Evolutionary conservation across 2,113 vertebrate species (phyloP).

Genomic region (Corynorhinus townsendii): DNA sequence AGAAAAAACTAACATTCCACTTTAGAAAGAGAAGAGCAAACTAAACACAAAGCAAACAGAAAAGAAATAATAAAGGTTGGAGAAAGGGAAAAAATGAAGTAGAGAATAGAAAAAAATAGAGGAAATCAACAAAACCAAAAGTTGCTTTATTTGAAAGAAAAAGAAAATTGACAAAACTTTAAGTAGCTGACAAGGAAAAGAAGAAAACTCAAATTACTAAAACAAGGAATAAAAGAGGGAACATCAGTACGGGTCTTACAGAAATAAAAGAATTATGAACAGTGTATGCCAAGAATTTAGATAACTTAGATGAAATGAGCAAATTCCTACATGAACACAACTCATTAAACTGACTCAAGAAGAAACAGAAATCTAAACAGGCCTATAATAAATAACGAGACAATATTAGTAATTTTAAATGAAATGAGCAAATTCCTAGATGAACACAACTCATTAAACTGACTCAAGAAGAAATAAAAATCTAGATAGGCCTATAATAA

Average conservation of each 20-base stretch:
- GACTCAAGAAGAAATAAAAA: background rate
- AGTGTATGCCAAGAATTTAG: too few relatives aligned
- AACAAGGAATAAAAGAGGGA: too few relatives aligned
- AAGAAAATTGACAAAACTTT: background rate
- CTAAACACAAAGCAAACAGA: background rate
- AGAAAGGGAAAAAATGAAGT: background rate
- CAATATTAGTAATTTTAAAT: background rate
- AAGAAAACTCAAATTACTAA: too few relatives aligned
- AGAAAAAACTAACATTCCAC: background rate
- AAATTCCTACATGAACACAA: background rate
- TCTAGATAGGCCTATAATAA: background rate
- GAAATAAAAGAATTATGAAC: too few relatives aligned
- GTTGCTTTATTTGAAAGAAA: background rate
- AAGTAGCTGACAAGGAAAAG: background rate
- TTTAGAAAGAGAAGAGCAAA: background rate
- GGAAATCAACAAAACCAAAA: background rate
- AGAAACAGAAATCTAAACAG: background rate
- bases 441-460: background rate
- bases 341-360: background rate
- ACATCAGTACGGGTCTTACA: too few relatives aligned
- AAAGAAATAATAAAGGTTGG: background rate
- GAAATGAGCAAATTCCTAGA: background rate
- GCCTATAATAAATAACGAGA: background rate
- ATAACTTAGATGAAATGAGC: too few relatives aligned
- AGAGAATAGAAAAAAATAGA: background rate